Base-by-base conservation (phyloP, 2,888 invertebrate species). In the Andrena minutula region DNA sequence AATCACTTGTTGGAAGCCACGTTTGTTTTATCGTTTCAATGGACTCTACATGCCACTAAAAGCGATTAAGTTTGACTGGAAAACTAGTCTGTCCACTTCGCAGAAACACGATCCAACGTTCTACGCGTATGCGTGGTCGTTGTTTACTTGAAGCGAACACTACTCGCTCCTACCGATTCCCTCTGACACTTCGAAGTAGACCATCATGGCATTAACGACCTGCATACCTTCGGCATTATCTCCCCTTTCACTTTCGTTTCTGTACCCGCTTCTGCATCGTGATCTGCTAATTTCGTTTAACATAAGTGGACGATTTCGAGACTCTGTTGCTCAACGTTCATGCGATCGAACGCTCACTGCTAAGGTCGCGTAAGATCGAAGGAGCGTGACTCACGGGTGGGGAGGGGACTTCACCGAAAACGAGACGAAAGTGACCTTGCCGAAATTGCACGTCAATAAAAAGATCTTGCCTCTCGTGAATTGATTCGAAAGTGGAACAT, bases 181-280 rank as follows among this genome's bases (percentile, higher is more conserved):
- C 56, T 30, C 30, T 10, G n/a, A 28, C 23, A 79, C 53, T 23
- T 26, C 8, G 26, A 23, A 41, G 61, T 26, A n/a, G n/a, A 41
- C 41, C 60, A 60, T 16, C 20, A 58, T 47, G 49, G 51, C 51
- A 64, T 79, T 64, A 64, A 16, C 51, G 30, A 16, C 32, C 23
- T 8, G 26, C 41, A 64, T 58, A 23, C 49, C 69, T 35, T 23
- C 10, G 23, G 4, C 10, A 49, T 58, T 56, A 64, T 41, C 56
- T 49, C 65, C 32, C 79, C 78, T 23, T 79, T 79, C 79, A 77
- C 69, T 77, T 64, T 69, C 56, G 49, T 51, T 63, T 41, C 20
- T 35, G 28, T 35, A 4, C 47, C 41, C 16, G 58, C 28, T 51
- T 64, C 30, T 23, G 20, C 32, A 26, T 64, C 12, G 26, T n/a